Evolutionary conservation across 2,888 invertebrate genomes (phyloP), one percentile per base, ranked within the genome.

Genomic region (Melanargia galathea): DNA sequence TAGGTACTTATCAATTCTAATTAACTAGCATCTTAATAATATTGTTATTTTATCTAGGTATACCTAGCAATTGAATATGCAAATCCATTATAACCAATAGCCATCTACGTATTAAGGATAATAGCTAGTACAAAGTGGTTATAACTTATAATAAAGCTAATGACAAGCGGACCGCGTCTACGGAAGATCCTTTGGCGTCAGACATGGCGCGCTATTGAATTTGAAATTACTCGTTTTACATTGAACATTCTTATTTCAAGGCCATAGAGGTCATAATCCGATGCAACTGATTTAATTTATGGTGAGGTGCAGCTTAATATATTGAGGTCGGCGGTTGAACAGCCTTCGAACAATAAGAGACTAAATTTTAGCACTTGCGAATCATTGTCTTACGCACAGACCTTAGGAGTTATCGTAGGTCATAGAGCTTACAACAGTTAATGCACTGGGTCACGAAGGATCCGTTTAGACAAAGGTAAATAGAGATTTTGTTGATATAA

Each of bases 131-230:
- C 51, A 62, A 57, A 54, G 46, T 57, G 46, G 51, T 35, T 40
- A 66, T 64, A 63, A 63, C 51, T 35, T 40, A 66, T 64, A 63
- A 63, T 55, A 62, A 49, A 62, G 61, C 55, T 66, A 46, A 51
- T 62, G 62, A 62, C 49, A 60, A 54, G 55, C 55, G 16, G 60
- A 61, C 55, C 64, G 61, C 65, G 69, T 67, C 62, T 55, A 58
- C 71, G 74, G 71, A 73, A 71, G 70, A 71, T 70, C 67, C 73
- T 73, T 68, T 65, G 26, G 45, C 58, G 49, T 64, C 59, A 58
- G 54, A 66, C 62, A 60, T 60, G 58, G 66, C 52, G 61, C 60
- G 56, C 48, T 63, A 67, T 68, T 65, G 64, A 70, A 70, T 71
- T 69, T 69, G 52, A 64, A 65, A 63, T 60, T 45, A 43, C 24